Evolutionary conservation across 2,888 invertebrate species (phyloP).

Genomic region (Linnaemya tessellans): DNA sequence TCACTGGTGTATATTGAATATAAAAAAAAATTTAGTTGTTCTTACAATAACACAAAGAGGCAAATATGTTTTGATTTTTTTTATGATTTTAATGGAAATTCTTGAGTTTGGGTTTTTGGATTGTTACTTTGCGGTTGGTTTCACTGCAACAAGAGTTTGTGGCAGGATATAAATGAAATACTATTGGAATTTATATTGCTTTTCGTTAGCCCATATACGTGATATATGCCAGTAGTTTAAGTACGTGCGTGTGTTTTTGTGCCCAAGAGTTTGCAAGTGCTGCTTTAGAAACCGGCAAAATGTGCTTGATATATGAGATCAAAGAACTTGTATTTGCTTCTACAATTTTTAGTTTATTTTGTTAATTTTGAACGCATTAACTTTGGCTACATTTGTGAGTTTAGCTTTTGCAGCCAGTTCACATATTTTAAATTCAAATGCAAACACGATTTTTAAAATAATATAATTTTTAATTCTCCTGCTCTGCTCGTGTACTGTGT

Average conservation of each 20-base stretch:
- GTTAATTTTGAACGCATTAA: not conserved
- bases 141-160: conserved; percentile 4
- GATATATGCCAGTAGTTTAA: conserved; percentile 28
- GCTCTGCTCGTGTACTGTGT: not conserved
- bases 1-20: not conserved
- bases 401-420: not conserved
- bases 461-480: not conserved
- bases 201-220: conserved; percentile 43
- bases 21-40: not conserved
- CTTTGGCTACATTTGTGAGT: not conserved
- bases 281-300: not conserved
- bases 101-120: conserved; percentile 16
- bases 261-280: conserved; percentile 13
- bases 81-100: conserved; percentile 45
- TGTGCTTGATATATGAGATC: conserved; percentile 51
- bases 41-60: not conserved
- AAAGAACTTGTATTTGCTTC: not conserved
- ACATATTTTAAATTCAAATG: conserved; percentile 7
- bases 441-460: not conserved
- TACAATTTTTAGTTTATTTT: not conserved
- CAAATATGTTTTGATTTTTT: not conserved
- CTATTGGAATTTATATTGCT: conserved; percentile 57
- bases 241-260: conserved; percentile 19
- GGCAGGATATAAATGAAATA: conserved; percentile 1
- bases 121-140: conserved; percentile 20